Evolutionary conservation across 2,113 vertebrate species (phyloP), one percentile per base, ranked within the genome.

Genomic region (Anthoscopus minutus): DNA sequence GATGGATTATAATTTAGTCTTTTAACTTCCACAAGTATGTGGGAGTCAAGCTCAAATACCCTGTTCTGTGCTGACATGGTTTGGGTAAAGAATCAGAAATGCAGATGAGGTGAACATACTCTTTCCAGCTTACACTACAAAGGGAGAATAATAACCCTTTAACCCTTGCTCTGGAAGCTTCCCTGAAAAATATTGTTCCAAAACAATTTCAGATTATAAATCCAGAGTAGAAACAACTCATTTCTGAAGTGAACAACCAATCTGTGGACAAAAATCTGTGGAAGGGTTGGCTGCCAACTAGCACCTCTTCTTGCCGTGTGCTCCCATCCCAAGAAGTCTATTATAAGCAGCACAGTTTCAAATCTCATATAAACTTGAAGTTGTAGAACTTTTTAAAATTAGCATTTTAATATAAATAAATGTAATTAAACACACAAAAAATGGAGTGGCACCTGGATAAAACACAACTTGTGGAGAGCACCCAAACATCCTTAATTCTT

Each of bases 51-150:
- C 78, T 94, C 60, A 92, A 90, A 97, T 98, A 98, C 97, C 97
- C 97, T 98, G 97, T 97, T 97, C 96, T 97, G 97, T 97, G 97
- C 97, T 98, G 95, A 97, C 86, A 95, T 25, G 86, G 95, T 97
- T 86, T 96, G 82, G 95, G 95, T 91, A 81, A 94, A 98, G 82
- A 96, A 96, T 74, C 70, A 89, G 89, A 97, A 97, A 96, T 86
- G 82, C 56, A 76, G 80, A 85, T 91, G 74, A 92, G 88, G 86
- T 94, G 93, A 94, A 95, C 58, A 96, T 97, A 77, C 79, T 85
- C 88, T 94, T 96, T 80, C 84, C 89, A 83, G 95, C 93, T 95
- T 97, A 91, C 92, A 85, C 78, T 92, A 94, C 96, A 96, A 96
- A 85, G 86, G 54, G 45, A 79, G 48, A 88, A 80, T 45, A 96